These are phyloP conservation scores for Acrocyrtus sp. DNA, from an alignment of 2,888 invertebrate genomes.

Conservation along the genomic window DNA sequence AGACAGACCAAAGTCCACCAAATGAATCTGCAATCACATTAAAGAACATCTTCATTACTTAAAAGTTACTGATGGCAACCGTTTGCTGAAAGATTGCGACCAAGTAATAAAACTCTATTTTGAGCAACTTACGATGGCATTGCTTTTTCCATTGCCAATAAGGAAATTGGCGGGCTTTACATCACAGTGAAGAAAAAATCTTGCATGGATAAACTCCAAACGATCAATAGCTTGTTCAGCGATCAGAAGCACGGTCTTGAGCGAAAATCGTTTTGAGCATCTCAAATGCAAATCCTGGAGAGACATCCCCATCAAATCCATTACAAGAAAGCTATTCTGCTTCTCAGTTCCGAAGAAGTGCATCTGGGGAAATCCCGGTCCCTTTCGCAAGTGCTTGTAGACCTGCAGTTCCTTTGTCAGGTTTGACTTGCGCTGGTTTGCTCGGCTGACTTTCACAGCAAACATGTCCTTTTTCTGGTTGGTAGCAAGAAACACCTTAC, in stretches of 20 bases:
- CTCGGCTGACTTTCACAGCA: neutral
- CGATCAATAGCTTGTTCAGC: constrained; percentile 95
- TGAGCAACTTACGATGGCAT: neutral
- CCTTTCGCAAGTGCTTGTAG: neutral
- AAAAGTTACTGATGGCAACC: no score
- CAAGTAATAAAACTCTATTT: neutral
- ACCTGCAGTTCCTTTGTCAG: neutral
- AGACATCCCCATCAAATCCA: constrained; percentile 98
- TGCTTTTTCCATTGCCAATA: constrained; percentile 87
- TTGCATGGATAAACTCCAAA: constrained; percentile 97
- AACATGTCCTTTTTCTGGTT: neutral
- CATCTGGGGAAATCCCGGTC: neutral
- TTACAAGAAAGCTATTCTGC: constrained; percentile 71
- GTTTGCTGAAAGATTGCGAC: neutral
- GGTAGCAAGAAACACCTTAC: neutral
- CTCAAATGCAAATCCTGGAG: constrained; percentile 99
- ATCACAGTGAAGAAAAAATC: constrained; percentile 99
- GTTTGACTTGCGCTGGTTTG: neutral
- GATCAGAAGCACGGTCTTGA: constrained; percentile 99
- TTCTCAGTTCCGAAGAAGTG: neutral
- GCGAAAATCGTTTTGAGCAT: constrained; percentile 97
- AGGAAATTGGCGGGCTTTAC: constrained; percentile 98
- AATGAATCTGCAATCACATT: neutral
- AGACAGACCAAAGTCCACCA: constrained; percentile 23
- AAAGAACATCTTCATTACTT: neutral